phyloP scores from a whole-genome alignment of 2,797 vertebrate species.

The Danionella dracula region DNA sequence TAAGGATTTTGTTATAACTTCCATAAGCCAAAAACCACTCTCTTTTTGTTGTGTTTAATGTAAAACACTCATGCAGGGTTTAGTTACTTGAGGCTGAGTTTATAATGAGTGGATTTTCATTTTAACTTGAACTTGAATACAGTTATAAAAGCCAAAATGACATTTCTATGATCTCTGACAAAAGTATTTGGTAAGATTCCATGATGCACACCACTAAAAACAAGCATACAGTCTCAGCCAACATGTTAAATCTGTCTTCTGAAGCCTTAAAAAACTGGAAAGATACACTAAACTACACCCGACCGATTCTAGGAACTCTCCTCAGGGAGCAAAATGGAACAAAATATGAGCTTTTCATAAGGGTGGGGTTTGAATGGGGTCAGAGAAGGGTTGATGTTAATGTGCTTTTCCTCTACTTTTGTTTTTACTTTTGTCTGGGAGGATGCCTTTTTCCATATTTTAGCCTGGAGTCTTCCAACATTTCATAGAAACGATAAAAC shows the following conservation, averaged over 20 bases:
- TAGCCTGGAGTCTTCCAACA: not conserved
- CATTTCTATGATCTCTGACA: not conserved
- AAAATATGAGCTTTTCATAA: conserved; percentile 38
- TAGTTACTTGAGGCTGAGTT: not conserved
- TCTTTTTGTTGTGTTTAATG: no score
- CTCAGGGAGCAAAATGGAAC: conserved; percentile 16
- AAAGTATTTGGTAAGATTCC: not conserved
- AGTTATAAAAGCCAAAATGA: not conserved
- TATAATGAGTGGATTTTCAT: not conserved
- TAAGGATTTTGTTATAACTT: no score
- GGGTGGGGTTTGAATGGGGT: conserved; percentile 41
- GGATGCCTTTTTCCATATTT: conserved; percentile 23
- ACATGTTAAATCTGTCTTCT: conserved; percentile 14
- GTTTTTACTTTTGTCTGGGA: conserved; percentile 24
- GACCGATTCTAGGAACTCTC: conserved; percentile 26
- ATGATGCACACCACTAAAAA: not conserved
- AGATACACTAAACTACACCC: conserved; percentile 31
- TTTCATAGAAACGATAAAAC: conserved; percentile 34
- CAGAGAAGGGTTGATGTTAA: conserved; percentile 23
- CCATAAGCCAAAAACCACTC: no score
- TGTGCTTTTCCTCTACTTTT: conserved; percentile 43
- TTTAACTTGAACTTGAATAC: not conserved
- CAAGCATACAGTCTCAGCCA: conserved; percentile 6
- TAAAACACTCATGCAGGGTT: no score
- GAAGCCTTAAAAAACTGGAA: not conserved